Percentiles rank a stretch among this genome's conserved stretches.
phyloP scores from a whole-genome alignment of 1,140 invertebrate species.

The Archegozetes longisetosus region DNA sequence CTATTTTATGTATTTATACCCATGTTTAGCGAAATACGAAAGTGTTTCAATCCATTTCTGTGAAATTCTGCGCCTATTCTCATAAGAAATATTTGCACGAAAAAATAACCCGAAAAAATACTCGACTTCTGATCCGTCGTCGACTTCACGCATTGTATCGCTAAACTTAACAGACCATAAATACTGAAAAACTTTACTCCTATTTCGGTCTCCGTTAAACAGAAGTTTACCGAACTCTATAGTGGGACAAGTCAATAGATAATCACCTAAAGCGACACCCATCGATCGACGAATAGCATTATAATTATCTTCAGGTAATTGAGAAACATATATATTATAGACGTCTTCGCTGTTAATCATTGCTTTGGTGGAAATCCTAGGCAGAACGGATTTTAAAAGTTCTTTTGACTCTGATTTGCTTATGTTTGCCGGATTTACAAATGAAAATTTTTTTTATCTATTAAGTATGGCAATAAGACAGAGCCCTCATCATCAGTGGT shows the following conservation, averaged over 20 bases:
- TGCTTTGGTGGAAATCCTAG: neutral
- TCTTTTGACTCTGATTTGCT: neutral
- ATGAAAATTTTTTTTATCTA: too few species aligned
- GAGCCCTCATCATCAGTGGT: too few species aligned
- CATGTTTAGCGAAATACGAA: too few species aligned
- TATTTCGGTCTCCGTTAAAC: neutral
- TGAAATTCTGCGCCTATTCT: too few species aligned
- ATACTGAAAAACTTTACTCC: neutral
- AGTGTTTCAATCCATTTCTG: too few species aligned
- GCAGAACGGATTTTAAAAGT: neutral
- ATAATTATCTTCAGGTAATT: neutral
- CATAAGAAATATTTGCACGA: too few species aligned
- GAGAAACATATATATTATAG: neutral
- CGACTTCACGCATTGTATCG: too few species aligned
- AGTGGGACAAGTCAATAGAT: neutral
- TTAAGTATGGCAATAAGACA: too few species aligned
- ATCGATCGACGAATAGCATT: neutral
- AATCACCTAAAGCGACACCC: neutral
- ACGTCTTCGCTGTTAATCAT: neutral
- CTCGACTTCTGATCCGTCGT: too few species aligned
- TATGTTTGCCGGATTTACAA: too few species aligned
- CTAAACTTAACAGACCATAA: neutral
- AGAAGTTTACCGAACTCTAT: neutral
- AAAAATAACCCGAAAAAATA: too few species aligned
- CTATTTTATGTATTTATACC: too few species aligned